phyloP scores from a whole-genome alignment of 2,888 invertebrate species.

The Matsumyia berberina region DNA sequence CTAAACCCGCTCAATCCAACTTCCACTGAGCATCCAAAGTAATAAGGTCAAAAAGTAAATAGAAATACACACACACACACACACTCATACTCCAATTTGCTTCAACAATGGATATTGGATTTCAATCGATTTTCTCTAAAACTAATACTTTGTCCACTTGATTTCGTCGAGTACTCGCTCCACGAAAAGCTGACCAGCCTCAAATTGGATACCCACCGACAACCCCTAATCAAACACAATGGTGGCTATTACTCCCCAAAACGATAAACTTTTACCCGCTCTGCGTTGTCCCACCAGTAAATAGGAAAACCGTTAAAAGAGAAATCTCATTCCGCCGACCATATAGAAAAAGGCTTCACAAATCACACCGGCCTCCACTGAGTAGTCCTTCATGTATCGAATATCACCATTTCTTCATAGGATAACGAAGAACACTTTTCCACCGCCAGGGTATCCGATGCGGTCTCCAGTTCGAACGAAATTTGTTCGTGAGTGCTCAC shows the following conservation, averaged over 20 bases:
- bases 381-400: slow-evolving; percentile 18
- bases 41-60: slow-evolving; percentile 1
- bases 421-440: slow-evolving; percentile 24
- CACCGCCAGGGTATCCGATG: too few species aligned
- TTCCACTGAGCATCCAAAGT: not conserved
- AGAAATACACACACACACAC: not conserved
- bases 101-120: slow-evolving; percentile 51
- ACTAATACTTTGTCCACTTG: slow-evolving; percentile 48
- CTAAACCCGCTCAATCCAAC: not conserved
- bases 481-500: slow-evolving; percentile 4
- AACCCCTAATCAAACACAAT: slow-evolving; percentile 50
- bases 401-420: slow-evolving; percentile 34
- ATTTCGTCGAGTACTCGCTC: slow-evolving; percentile 11
- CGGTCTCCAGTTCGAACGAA: too few species aligned
- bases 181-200: slow-evolving; percentile 16
- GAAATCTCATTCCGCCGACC: slow-evolving; percentile 8
- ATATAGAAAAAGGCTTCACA: slow-evolving; percentile 26
- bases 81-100: slow-evolving; percentile 5
- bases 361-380: slow-evolving; percentile 39
- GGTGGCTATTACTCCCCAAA: slow-evolving; percentile 43
- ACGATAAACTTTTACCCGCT: slow-evolving; percentile 42
- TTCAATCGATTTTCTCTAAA: slow-evolving; percentile 56
- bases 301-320: slow-evolving; percentile 55
- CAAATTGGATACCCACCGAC: slow-evolving; percentile 20
- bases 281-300: slow-evolving; percentile 20